A percentile compares a stretch with the other conserved stretches of the same genome.
Evolutionary conservation across 2,113 vertebrate genomes (phyloP).

Genomic region (Corvus hawaiiensis): DNA sequence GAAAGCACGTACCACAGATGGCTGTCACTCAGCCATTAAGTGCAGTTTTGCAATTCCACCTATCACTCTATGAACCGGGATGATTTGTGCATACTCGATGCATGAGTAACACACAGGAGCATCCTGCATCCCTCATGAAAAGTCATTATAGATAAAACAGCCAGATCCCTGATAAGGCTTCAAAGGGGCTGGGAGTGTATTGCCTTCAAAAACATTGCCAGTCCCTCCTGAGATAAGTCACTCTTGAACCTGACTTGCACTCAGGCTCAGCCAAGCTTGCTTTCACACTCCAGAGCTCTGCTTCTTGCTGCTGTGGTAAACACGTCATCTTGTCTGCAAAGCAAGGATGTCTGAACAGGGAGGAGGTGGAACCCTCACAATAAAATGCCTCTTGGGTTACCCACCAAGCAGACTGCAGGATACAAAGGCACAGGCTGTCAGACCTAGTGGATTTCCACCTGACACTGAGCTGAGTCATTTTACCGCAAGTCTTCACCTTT

Average conservation of each 20-base stretch:
- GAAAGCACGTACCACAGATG: background rate
- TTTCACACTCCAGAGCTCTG: background rate
- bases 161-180: background rate
- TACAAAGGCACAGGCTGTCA: background rate
- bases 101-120: background rate
- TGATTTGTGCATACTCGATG: background rate
- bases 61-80: background rate
- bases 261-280: background rate
- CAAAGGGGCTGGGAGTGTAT: background rate
- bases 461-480: background rate
- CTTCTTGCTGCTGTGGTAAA: background rate
- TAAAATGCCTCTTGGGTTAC: background rate
- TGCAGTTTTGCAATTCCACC: background rate
- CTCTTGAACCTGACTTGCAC: background rate
- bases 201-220: constrained; percentile 32
- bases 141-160: constrained; percentile 43
- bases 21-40: constrained; percentile 26
- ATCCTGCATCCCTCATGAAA: constrained; percentile 8
- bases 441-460: background rate
- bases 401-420: background rate
- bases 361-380: background rate
- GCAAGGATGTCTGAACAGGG: background rate
- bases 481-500: background rate
- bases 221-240: background rate
- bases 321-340: background rate